Evolutionary conservation across 2,797 vertebrate genomes (phyloP).

Genomic region (Pachyuromys duprasi): DNA sequence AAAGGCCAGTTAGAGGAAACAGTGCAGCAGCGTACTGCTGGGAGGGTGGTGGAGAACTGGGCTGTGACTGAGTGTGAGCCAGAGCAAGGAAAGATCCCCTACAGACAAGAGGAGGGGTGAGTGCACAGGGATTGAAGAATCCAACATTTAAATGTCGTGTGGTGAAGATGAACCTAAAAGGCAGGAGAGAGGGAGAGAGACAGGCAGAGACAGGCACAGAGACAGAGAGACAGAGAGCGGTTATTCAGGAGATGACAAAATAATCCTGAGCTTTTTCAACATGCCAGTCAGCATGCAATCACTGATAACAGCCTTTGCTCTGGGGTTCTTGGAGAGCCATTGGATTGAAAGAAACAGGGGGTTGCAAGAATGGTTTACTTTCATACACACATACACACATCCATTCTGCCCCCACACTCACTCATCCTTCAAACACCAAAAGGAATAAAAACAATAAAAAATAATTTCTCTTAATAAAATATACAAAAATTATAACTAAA

Average conservation of each 20-base stretch:
- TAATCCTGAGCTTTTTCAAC: not conserved
- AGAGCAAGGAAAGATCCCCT: not conserved
- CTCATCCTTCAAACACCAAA: not conserved
- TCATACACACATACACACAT: not conserved
- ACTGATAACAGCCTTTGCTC: not conserved
- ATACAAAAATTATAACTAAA: no score
- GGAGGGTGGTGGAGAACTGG: not conserved
- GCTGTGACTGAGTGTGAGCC: not conserved
- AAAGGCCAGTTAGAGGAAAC: not conserved
- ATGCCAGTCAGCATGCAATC: not conserved
- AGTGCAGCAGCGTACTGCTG: not conserved
- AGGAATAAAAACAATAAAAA: not conserved
- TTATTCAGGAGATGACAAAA: not conserved
- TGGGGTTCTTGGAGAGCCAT: not conserved
- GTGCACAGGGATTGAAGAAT: not conserved
- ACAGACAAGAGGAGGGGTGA: not conserved
- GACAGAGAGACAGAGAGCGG: not conserved
- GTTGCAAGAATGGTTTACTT: constrained; percentile 1
- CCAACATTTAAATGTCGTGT: not conserved
- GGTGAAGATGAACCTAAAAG: not conserved
- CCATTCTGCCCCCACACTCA: not conserved
- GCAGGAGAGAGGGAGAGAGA: not conserved
- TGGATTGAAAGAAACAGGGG: constrained; percentile 31
- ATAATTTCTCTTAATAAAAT: not conserved
- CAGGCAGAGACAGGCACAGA: not conserved